Evolutionary conservation across 2,888 invertebrate species (phyloP).

Genomic region (Malthinus flaveolus): DNA sequence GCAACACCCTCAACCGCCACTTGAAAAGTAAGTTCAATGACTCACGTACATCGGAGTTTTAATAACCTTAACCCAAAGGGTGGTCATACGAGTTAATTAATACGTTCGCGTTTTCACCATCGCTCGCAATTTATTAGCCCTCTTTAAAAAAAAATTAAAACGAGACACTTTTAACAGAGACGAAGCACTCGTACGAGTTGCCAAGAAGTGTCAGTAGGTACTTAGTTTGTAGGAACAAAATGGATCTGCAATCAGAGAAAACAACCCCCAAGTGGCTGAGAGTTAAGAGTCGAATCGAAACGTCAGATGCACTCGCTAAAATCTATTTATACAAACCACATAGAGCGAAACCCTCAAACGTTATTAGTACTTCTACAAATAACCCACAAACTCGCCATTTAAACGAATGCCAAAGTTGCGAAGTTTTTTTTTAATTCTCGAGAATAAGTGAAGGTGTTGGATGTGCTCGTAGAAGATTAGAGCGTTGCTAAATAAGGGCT

Average conservation of each 20-base stretch:
- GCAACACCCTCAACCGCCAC: slow-evolving; percentile 21
- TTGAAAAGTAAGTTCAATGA: slow-evolving; percentile 24
- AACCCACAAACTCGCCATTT: background rate
- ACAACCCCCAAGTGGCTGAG: slow-evolving; percentile 27
- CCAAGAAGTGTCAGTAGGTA: slow-evolving; percentile 26
- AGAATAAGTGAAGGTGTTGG: too few species aligned
- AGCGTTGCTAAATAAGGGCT: background rate
- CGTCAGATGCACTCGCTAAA: slow-evolving; percentile 29
- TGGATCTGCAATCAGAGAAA: slow-evolving; percentile 26
- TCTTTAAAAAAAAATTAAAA: slow-evolving; percentile 35
- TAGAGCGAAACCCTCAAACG: slow-evolving; percentile 18
- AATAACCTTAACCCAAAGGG: slow-evolving; percentile 36
- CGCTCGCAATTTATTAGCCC: slow-evolving; percentile 48
- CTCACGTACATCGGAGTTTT: slow-evolving; percentile 33
- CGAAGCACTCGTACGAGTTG: background rate
- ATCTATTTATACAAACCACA: slow-evolving; percentile 30
- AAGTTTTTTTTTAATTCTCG: too few species aligned
- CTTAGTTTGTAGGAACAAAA: slow-evolving; percentile 26
- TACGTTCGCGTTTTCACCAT: slow-evolving; percentile 50
- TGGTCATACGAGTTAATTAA: slow-evolving; percentile 52
- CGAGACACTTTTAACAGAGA: too few species aligned
- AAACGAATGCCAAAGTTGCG: too few species aligned
- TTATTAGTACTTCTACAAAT: slow-evolving; percentile 24
- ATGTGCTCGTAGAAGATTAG: background rate
- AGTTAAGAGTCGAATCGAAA: slow-evolving; percentile 26